Evolutionary conservation across 2,888 invertebrate species (phyloP).

Genomic region (Chironomus tentans): DNA sequence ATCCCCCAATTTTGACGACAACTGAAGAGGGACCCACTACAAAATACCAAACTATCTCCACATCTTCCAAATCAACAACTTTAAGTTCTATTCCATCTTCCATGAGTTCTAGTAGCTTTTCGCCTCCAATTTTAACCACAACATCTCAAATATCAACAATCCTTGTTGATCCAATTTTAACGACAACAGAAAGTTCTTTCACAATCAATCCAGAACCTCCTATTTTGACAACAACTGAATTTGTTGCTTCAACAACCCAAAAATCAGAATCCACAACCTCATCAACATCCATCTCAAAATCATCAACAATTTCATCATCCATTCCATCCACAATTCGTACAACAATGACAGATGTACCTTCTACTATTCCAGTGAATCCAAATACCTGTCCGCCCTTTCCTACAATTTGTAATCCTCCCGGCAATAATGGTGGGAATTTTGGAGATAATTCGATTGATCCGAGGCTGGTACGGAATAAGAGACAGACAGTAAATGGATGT

Average conservation of each 20-base stretch:
- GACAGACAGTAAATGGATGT: background rate
- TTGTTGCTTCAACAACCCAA: slow-evolving; percentile 16
- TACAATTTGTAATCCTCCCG: slow-evolving; percentile 30
- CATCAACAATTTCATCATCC: background rate
- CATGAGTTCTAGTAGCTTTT: too few species aligned
- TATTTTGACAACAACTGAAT: slow-evolving; percentile 28
- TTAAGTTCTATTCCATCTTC: slow-evolving; percentile 26
- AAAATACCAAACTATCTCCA: background rate
- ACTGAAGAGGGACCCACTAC: background rate
- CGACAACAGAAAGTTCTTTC: background rate
- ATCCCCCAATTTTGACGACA: background rate
- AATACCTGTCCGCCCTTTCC: slow-evolving; percentile 9
- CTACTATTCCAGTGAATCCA: background rate
- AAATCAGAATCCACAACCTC: slow-evolving; percentile 24
- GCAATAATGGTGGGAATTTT: background rate
- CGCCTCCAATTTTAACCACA: background rate
- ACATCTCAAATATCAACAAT: background rate
- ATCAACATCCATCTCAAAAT: slow-evolving; percentile 27
- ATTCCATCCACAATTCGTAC: slow-evolving; percentile 26
- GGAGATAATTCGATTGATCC: background rate
- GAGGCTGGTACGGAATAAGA: background rate
- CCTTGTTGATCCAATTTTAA: background rate
- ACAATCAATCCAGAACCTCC: slow-evolving; percentile 13
- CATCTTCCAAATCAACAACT: slow-evolving; percentile 15
- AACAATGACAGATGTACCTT: background rate